Percentiles rank a stretch among this genome's conserved stretches.
These are phyloP conservation scores for Eidolon helvum DNA, from an alignment of 2,113 vertebrate species.

Conservation along the genomic window DNA sequence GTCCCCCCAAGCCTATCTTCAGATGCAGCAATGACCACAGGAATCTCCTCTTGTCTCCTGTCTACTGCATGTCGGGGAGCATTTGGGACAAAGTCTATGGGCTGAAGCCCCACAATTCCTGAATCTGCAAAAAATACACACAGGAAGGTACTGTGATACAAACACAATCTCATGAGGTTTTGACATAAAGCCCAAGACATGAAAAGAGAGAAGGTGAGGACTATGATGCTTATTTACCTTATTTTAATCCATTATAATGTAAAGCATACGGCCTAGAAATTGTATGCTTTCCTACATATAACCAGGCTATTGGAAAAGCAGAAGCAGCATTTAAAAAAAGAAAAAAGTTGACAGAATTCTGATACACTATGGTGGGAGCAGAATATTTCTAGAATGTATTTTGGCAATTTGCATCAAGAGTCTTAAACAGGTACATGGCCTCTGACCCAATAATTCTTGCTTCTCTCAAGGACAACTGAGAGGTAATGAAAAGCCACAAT, in stretches of 20 bases:
- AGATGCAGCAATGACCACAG: slow-evolving; percentile 92
- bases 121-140: slow-evolving; percentile 84
- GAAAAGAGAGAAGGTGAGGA: background rate
- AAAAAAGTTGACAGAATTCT: background rate
- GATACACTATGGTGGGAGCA: background rate
- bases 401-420: slow-evolving; percentile 7
- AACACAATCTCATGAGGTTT: background rate
- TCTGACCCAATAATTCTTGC: slow-evolving; percentile 32
- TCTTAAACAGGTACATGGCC: background rate
- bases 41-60: slow-evolving; percentile 87
- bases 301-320: slow-evolving; percentile 17
- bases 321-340: background rate
- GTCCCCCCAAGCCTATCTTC: slow-evolving; percentile 94
- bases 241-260: background rate
- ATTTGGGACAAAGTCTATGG: slow-evolving; percentile 89
- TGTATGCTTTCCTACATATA: background rate
- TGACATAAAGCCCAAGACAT: background rate
- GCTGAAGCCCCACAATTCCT: slow-evolving; percentile 85
- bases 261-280: background rate
- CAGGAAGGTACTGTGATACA: background rate
- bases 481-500: background rate
- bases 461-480: slow-evolving; percentile 28
- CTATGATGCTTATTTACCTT: background rate
- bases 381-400: slow-evolving; percentile 30
- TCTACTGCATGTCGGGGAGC: slow-evolving; percentile 71